Conservation (phyloP, 2,888 invertebrate species). For the Acrobasis consociella region DNA sequence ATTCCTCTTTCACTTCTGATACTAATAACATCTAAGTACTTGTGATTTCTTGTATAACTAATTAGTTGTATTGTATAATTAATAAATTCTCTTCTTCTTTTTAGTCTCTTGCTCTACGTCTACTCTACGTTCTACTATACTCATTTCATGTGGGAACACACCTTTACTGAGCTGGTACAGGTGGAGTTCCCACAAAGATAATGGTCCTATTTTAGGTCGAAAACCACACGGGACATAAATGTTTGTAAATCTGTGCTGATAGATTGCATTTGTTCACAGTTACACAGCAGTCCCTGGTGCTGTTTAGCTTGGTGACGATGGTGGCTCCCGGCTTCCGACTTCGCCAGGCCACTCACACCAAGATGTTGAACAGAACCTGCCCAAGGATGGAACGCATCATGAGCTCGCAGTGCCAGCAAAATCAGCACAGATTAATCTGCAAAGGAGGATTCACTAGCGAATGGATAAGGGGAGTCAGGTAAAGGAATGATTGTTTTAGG, state of each 20-base stretch:
- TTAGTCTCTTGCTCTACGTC: too few relatives aligned
- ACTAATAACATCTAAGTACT: too few relatives aligned
- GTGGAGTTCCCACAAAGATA: too few relatives aligned
- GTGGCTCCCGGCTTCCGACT: conserved; percentile 51
- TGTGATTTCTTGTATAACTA: too few relatives aligned
- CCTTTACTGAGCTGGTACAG: too few relatives aligned
- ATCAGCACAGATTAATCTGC: conserved; percentile 49
- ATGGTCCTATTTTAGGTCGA: too few relatives aligned
- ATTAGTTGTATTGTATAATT: too few relatives aligned
- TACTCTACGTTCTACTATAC: too few relatives aligned
- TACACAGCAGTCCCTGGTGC: conserved; percentile 36
- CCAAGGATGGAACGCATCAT: conserved; percentile 48
- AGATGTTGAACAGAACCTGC: conserved; percentile 44
- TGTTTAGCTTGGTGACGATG: conserved; percentile 44
- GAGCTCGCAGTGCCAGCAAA: conserved; percentile 48
- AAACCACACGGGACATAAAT: too few relatives aligned
- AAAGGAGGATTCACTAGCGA: conserved; percentile 51
- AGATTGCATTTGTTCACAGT: conserved; percentile 37
- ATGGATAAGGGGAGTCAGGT: conserved; percentile 60
- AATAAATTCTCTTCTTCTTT: too few relatives aligned
- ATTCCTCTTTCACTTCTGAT: too few relatives aligned
- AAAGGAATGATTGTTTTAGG: conserved; percentile 29
- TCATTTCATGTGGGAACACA: too few relatives aligned
- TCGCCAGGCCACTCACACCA: conserved; percentile 44
- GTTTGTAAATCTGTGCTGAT: not conserved